phyloP scores from a whole-genome alignment of 2,797 vertebrate genomes.

The Delichon dasypus region DNA sequence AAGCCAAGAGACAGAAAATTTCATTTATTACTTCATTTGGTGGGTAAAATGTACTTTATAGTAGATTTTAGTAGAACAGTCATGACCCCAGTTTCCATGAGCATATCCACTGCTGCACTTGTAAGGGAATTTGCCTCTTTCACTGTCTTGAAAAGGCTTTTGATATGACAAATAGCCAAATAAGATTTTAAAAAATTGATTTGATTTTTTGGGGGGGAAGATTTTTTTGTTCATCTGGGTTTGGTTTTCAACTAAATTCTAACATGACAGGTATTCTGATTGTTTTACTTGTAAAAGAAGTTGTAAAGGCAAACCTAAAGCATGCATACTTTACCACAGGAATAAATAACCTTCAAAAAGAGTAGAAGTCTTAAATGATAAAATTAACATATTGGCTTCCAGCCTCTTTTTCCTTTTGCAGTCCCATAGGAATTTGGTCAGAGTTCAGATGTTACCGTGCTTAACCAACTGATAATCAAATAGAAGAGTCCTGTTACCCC shows the following conservation, averaged over 20 bases:
- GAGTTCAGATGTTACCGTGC: neutral
- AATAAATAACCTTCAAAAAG: neutral
- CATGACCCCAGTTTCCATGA: neutral
- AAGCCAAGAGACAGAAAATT: neutral
- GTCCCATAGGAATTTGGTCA: neutral
- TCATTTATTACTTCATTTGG: neutral
- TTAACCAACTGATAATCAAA: neutral
- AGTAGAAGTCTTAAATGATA: neutral
- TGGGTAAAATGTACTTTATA: neutral
- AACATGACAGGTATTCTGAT: neutral
- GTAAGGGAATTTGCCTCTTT: neutral
- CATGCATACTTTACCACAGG: neutral
- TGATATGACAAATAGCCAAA: neutral
- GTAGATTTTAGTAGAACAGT: neutral
- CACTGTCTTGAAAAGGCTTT: neutral
- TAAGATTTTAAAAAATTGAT: neutral
- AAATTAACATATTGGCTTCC: neutral
- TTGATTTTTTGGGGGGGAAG: fast-evolving
- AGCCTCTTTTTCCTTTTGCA: neutral
- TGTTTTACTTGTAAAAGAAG: neutral
- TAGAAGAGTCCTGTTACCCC: neutral
- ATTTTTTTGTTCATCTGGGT: neutral
- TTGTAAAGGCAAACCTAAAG: neutral
- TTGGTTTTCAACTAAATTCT: neutral
- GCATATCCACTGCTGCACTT: neutral